Percentiles rank a stretch among this genome's conserved stretches.
Conservation (phyloP, 2,888 invertebrate species). For the Xanthorhoe designata region DNA sequence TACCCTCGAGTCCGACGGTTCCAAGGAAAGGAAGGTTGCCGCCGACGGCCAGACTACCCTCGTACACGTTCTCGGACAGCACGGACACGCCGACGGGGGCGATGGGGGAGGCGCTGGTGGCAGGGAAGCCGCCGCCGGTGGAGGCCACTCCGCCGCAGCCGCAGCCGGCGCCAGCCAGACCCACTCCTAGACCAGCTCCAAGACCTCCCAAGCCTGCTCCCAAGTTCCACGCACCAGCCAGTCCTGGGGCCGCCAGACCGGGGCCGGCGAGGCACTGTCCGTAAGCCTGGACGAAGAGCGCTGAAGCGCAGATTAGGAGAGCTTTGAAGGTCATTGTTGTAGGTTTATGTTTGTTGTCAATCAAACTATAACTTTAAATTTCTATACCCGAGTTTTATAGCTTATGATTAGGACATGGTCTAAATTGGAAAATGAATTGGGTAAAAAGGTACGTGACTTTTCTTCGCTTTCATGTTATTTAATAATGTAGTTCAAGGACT, state of each 20-base stretch:
- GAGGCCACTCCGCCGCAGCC: constrained; percentile 45
- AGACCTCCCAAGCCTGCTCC: constrained; percentile 1
- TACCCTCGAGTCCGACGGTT: constrained; percentile 55
- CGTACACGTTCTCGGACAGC: constrained; percentile 55
- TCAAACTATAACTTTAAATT: background rate
- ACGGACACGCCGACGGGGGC: constrained; percentile 50
- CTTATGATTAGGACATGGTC: constrained; percentile 19
- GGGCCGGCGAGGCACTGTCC: constrained; percentile 36
- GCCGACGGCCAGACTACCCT: constrained; percentile 50
- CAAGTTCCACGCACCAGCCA: constrained; percentile 1
- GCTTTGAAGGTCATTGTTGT: constrained; percentile 47
- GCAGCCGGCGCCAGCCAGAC: constrained; percentile 21
- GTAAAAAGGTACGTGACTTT: constrained; percentile 4
- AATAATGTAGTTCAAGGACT: background rate
- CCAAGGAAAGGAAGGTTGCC: constrained; percentile 62
- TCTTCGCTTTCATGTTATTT: background rate
- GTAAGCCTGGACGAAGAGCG: constrained; percentile 46
- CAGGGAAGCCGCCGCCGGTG: constrained; percentile 44
- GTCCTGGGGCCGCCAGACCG: constrained; percentile 38
- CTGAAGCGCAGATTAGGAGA: constrained; percentile 47
- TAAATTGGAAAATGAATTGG: background rate
- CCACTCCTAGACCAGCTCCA: constrained; percentile 20
- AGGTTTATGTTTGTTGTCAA: background rate
- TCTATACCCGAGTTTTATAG: background rate
- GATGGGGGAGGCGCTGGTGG: constrained; percentile 39